Base-by-base conservation (phyloP, 2,888 invertebrate genomes). In the Formica aserva region DNA sequence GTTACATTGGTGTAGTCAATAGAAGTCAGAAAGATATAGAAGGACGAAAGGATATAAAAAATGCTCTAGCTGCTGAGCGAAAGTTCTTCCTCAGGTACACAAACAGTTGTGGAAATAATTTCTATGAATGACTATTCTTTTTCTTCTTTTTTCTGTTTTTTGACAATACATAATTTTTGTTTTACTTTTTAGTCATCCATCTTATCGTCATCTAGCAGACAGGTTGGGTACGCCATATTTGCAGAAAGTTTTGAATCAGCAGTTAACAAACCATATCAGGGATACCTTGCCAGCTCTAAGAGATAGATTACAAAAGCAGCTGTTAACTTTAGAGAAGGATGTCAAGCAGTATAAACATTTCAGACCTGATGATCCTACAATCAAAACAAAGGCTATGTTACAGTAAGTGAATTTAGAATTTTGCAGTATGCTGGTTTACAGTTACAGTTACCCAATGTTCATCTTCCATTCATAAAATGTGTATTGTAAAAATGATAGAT, bases 341-440 rank as follows among this genome's bases (percentile, higher is more conserved):
- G 99, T 99, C 18, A 99, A 99, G 92, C 99, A 99, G 95, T 99
- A 98, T 95, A 99, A 99, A 96, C 98, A 99, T 95, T 99, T 99
- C 95, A 96, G 98, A 93, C 99, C 99, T 0, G 99, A 99, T 95
- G 99, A 99, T 96, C 99, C 99, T 22, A 97, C 99, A 85, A 97
- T 99, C 94, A 99, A 99, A 95, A 99, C 99, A 57, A 99, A 99
- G 96, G 99, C 99, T 90, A 99, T 99, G 98, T 96, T 99, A 95
- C 99, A 99, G 99, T 99, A 96, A 97, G 98, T 97, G 86, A 26
- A 85, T 38, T 29, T 2, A 78, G 69, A 69, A 63, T 60, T 69
- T 69, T 60, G 29, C 6, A 55, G 3, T 66, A 1, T 66, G 45
- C 3, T 0, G 6, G 0, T 52, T 63, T 65, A 65, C 38, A 13